Base-by-base conservation (phyloP, 2,797 vertebrate species). In the Trematomus bernacchii region DNA sequence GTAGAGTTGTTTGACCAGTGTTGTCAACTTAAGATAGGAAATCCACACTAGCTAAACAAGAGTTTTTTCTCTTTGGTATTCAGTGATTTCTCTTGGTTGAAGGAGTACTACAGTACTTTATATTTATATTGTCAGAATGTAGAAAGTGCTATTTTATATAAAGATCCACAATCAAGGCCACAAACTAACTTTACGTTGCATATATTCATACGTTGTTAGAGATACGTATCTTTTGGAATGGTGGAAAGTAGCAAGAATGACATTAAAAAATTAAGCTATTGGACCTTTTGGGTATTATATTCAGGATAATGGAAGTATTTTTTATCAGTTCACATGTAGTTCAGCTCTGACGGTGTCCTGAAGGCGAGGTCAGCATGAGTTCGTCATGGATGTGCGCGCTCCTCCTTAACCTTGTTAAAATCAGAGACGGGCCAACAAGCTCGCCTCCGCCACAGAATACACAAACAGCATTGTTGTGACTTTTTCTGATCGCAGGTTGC, bases 391-490 rank as follows among this genome's bases (percentile, higher is more conserved):
- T 53, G 66, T 65, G 66, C 80, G 71, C 1, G 64, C 77, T 76
- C 10, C 57, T 71, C 61, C 73, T 52, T n/a, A 79, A 57, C 57
- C 47, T 79, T 73, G 66, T 86, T 83, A 78, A 79, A 84, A 75
- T 79, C 68, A 13, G 46, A 73, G 66, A 77, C 16, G 40, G 54
- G 52, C 66, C 68, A 65, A 81, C 48, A 55, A 82, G 55, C 58
- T n/a, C 1, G 11, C 77, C 67, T 70, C 62, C 53, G 59, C 78
- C 33, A 23, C 84, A 80, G 77, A 83, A 83, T 83, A 61, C 65
- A 80, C 71, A 87, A 89, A 85, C 83, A 78, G 55, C 42, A 68
- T 71, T 84, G 84, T 83, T 89, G 84, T 82, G 83, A 86, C 86
- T 87, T 66, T 80, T 71, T 46, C 8, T 65, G 57, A 80, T 82